A percentile compares a stretch with the other conserved stretches of the same genome.
Evolutionary conservation across 1,140 invertebrate species (phyloP).

Genomic region (Homarus americanus): DNA sequence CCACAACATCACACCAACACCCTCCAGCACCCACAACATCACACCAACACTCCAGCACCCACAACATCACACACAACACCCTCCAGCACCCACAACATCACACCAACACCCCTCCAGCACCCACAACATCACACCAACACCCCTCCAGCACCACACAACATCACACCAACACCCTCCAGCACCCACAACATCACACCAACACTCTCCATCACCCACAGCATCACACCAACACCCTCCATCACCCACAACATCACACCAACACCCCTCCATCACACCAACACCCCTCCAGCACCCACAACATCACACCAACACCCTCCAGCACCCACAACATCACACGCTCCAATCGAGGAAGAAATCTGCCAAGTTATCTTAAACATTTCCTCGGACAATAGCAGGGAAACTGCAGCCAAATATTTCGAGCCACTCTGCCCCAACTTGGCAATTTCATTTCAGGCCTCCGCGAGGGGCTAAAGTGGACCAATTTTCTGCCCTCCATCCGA

Average conservation of each 20-base stretch:
- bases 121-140: no score
- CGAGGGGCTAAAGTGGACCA: not conserved
- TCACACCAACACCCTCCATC: no score
- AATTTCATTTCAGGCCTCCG: conserved; percentile 15
- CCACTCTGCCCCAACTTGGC: not conserved
- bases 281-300: no score
- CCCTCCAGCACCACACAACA: no score
- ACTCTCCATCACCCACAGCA: no score
- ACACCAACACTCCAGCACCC: not conserved
- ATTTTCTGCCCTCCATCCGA: not conserved
- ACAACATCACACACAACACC: conserved; percentile 2
- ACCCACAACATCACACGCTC: not conserved
- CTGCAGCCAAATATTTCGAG: conserved; percentile 47
- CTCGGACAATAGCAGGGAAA: conserved; percentile 11
- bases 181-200: no score
- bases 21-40: no score
- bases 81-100: no score
- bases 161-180: no score
- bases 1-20: not conserved
- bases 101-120: not conserved
- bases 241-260: no score
- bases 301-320: not conserved
- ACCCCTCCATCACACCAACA: no score
- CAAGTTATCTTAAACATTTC: conserved; percentile 42
- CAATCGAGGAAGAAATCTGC: conserved; percentile 37